These are phyloP conservation scores for Neoitamus cyanurus DNA, from an alignment of 2,888 invertebrate genomes.

Conservation along the genomic window DNA sequence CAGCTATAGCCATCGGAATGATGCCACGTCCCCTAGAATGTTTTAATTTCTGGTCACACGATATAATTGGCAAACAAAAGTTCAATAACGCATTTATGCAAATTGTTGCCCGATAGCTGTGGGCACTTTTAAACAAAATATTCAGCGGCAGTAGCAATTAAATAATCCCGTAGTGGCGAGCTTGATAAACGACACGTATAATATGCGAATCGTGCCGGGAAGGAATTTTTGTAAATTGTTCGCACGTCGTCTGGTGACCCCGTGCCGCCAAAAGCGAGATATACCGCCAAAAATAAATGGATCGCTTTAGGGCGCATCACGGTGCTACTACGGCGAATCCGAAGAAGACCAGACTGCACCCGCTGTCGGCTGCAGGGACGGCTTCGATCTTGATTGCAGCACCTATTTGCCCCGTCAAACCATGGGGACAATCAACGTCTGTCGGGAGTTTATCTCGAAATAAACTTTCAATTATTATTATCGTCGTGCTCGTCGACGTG, in stretches of 20 bases:
- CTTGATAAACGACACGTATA: not conserved
- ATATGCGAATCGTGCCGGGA: not conserved
- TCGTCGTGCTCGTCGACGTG: not conserved
- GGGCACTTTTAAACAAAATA: not conserved
- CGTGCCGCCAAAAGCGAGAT: not conserved
- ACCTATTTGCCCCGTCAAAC: not conserved
- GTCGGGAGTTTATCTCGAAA: slow-evolving; percentile 29
- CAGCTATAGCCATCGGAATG: not conserved
- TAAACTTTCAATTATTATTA: slow-evolving; percentile 41
- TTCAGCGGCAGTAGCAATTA: not conserved
- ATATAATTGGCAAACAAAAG: not conserved
- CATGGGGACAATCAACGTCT: slow-evolving; percentile 3
- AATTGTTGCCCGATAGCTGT: not conserved
- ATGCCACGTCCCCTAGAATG: not conserved
- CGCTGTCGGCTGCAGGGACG: not conserved
- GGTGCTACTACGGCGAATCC: too few relatives aligned
- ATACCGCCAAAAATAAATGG: not conserved
- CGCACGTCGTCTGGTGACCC: not conserved
- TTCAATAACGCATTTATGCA: not conserved
- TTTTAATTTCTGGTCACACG: not conserved
- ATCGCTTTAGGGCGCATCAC: not conserved
- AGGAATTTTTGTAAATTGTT: not conserved
- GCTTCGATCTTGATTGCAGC: not conserved
- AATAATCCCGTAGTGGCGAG: not conserved
- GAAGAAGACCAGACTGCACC: not conserved